Conservation (phyloP, 1,140 invertebrate species). For the Ladona fulva region DNA sequence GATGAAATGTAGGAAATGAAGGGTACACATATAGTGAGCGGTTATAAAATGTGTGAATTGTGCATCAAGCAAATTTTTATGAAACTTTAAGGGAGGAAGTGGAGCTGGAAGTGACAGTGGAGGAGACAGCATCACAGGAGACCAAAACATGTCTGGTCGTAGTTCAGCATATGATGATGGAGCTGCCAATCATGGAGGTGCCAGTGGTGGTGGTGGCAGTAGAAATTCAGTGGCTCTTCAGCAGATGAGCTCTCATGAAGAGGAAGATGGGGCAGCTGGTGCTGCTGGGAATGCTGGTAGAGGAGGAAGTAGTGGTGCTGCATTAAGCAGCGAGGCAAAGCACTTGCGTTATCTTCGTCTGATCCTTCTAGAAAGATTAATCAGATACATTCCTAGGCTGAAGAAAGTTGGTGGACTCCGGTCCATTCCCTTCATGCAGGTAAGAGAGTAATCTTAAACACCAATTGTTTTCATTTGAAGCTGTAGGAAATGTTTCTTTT, state of each 20-base stretch:
- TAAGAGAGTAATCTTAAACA: too few species aligned
- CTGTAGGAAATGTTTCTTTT: too few species aligned
- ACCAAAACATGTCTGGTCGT: conserved; percentile 69
- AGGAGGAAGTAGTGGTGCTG: conserved; percentile 27
- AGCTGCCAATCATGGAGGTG: conserved; percentile 35
- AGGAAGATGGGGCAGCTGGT: conserved; percentile 35
- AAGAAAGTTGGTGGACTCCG: conserved; percentile 61
- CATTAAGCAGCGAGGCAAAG: conserved; percentile 26
- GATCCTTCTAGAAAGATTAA: conserved; percentile 51
- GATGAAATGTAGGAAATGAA: too few species aligned
- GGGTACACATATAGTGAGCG: too few species aligned
- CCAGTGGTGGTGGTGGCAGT: conserved; percentile 33
- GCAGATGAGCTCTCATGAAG: conserved; percentile 30
- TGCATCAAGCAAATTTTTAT: not conserved
- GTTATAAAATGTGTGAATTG: too few species aligned
- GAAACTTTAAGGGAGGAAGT: conserved; percentile 47
- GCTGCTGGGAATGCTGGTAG: conserved; percentile 28
- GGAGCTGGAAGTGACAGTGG: conserved; percentile 46
- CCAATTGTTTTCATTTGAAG: too few species aligned
- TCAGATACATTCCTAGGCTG: conserved; percentile 51
- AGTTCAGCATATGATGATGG: conserved; percentile 76
- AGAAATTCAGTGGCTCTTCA: conserved; percentile 25
- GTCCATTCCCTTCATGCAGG: conserved; percentile 84
- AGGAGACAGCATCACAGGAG: conserved; percentile 83
- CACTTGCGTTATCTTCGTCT: conserved; percentile 42